Evolutionary conservation across 2,888 invertebrate species (phyloP).

Genomic region (Altica lythri): DNA sequence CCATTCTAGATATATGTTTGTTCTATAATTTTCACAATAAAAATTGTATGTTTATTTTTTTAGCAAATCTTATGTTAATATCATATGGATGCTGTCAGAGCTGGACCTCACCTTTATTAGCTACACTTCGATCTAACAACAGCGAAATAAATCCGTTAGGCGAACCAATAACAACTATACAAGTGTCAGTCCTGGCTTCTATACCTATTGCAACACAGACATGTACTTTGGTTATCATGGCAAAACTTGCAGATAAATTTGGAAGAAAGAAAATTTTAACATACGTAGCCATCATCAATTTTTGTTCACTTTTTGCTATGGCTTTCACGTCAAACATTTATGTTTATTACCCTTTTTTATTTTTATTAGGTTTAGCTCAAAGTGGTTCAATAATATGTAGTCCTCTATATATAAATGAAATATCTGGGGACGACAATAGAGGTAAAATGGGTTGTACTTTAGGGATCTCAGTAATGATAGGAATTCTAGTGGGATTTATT

Average conservation of each 20-base stretch:
- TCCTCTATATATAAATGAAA: constrained; percentile 86
- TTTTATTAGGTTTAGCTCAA: not conserved
- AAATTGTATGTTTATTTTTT: constrained; percentile 9
- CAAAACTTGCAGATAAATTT: constrained; percentile 2
- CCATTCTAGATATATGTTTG: too few species aligned
- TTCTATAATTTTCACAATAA: too few species aligned
- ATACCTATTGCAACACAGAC: constrained; percentile 3
- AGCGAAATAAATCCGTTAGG: constrained; percentile 18
- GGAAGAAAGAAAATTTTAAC: constrained; percentile 13
- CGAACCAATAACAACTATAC: constrained; percentile 1
- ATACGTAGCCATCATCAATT: not conserved
- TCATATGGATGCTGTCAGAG: not conserved
- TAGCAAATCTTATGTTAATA: constrained; percentile 3
- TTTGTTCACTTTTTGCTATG: not conserved
- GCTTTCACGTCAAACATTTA: constrained; percentile 10
- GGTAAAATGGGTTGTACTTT: constrained; percentile 68
- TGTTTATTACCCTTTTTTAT: not conserved
- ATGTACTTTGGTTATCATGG: not conserved
- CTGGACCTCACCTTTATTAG: constrained; percentile 19
- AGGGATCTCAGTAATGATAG: constrained; percentile 33
- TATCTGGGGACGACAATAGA: constrained; percentile 76
- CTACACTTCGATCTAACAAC: constrained; percentile 15
- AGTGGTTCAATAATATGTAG: constrained; percentile 42
- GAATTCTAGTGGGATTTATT: constrained; percentile 36
- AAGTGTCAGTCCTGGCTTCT: constrained; percentile 4